Percentiles rank a stretch among this genome's conserved stretches.
Evolutionary conservation across 2,888 invertebrate species (phyloP).

Genomic region (Drosophila maculinotata): DNA sequence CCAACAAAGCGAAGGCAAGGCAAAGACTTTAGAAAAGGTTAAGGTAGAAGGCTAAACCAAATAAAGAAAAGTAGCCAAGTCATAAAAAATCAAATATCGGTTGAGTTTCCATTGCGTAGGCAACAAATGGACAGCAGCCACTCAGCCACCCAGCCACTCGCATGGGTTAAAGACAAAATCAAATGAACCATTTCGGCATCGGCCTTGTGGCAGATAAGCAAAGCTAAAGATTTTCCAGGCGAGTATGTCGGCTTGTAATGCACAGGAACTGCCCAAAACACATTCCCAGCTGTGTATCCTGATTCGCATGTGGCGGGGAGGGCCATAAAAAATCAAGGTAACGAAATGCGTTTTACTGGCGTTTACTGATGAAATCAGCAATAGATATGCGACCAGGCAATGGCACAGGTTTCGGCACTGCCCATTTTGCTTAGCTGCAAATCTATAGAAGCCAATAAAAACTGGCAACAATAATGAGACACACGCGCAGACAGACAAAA

Average conservation of each 20-base stretch:
- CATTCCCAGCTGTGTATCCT: constrained; percentile 7
- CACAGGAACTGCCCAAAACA: constrained; percentile 30
- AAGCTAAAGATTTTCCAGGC: constrained; percentile 29
- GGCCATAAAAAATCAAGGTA: constrained; percentile 70
- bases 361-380: constrained; percentile 78
- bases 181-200: constrained; percentile 48
- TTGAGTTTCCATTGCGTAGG: constrained; percentile 51
- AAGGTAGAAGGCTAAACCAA: constrained; percentile 30
- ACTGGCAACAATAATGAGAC: constrained; percentile 68
- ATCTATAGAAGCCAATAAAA: constrained; percentile 76
- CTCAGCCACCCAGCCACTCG: constrained; percentile 20
- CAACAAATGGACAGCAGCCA: constrained; percentile 51
- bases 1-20: constrained; percentile 16
- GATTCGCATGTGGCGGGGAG: not conserved
- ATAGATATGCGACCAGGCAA: constrained; percentile 46
- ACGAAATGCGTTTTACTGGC: constrained; percentile 69
- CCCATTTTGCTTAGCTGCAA: constrained; percentile 53
- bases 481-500: constrained; percentile 33
- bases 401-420: constrained; percentile 14
- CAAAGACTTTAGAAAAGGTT: constrained; percentile 11
- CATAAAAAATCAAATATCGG: constrained; percentile 81
- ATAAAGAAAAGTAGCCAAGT: constrained; percentile 58
- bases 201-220: constrained; percentile 49
- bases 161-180: constrained; percentile 49
- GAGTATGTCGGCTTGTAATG: constrained; percentile 40